Evolutionary conservation across 2,888 invertebrate species (phyloP), one percentile per base, ranked within the genome.

Genomic region (Philonicus albiceps): DNA sequence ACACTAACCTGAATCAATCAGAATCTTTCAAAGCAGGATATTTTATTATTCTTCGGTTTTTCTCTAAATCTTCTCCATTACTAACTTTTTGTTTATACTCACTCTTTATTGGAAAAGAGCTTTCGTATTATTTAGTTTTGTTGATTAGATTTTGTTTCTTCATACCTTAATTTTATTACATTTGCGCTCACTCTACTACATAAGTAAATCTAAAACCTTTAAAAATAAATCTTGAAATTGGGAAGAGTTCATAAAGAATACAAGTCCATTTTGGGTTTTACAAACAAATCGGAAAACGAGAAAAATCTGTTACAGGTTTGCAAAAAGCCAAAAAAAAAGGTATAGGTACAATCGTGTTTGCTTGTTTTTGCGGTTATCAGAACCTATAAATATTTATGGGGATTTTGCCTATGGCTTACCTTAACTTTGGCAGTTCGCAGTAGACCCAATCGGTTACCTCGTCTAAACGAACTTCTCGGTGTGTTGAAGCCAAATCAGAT

Each of bases 371-470:
- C 64, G 64, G 64, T 64, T 64, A 64, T 64, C 64, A 27, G 27
- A 43, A 22, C 6, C 19, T 43, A 75, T 81, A 49, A 85, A 53
- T 37, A 78, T 64, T 64, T 64, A 64, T 64, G 64, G 64, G 64
- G 64, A 64, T 64, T 73, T 80, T 13, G 27, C 16, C 27, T n/a
- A n/a, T 8, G 49, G 89, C 91, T 91, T 90, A 95, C 95, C 95
- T 94, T 90, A 95, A 93, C 91, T 94, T 95, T 13, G 96, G 96
- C 88, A 96, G 93, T 91, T 96, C 95, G 91, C 96, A 96, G 92
- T 94, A 95, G 22, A 96, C 94, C 96, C 96, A 96, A 91, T 96
- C 96, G 88, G 95, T 94, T 40, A 96, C 96, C 90, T 96, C 96
- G 91, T 96, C 96, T 90, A 95, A 94, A 88, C 94, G 93, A 86